Evolutionary conservation across 2,888 invertebrate genomes (phyloP), one percentile per base, ranked within the genome.

Genomic region (Chrysopilus asiliformis): DNA sequence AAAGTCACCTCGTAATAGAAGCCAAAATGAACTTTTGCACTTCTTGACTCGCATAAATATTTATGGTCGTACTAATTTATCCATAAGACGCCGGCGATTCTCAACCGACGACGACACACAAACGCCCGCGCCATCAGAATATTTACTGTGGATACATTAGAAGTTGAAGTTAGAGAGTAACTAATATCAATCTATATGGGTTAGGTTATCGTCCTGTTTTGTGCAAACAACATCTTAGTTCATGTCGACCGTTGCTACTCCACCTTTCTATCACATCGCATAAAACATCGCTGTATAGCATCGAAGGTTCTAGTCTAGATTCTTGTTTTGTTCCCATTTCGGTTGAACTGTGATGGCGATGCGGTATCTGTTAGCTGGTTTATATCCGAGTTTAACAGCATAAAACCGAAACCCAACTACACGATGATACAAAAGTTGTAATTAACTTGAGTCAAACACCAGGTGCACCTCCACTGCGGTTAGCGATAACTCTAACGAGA

Each of bases 41-140:
- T 36, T 36, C 30, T 36, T 28, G 36, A 36, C 36, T 36, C 36
- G 30, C 36, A 36, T 36, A 36, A 36, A 36, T 36, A 36, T 36
- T 36, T 36, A 36, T 36, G 36, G 36, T 31, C 22, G 30, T 36
- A 30, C 36, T 36, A 30, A 36, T 29, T 36, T 36, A 36, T 24
- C 36, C 36, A 30, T 36, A 31, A 25, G 31, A n/a, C n/a, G n/a
- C n/a, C n/a, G n/a, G n/a, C n/a, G n/a, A n/a, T n/a, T n/a, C n/a
- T n/a, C n/a, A n/a, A n/a, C n/a, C n/a, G n/a, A n/a, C n/a, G n/a
- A n/a, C n/a, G n/a, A n/a, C n/a, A n/a, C n/a, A n/a, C n/a, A n/a
- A n/a, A n/a, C n/a, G n/a, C n/a, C n/a, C n/a, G n/a, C n/a, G n/a
- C n/a, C n/a, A n/a, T n/a, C n/a, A n/a, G n/a, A n/a, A n/a, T n/a